A percentile compares a stretch with the other conserved stretches of the same genome.
phyloP scores from a whole-genome alignment of 2,888 invertebrate species.

The Rutpela maculata region DNA sequence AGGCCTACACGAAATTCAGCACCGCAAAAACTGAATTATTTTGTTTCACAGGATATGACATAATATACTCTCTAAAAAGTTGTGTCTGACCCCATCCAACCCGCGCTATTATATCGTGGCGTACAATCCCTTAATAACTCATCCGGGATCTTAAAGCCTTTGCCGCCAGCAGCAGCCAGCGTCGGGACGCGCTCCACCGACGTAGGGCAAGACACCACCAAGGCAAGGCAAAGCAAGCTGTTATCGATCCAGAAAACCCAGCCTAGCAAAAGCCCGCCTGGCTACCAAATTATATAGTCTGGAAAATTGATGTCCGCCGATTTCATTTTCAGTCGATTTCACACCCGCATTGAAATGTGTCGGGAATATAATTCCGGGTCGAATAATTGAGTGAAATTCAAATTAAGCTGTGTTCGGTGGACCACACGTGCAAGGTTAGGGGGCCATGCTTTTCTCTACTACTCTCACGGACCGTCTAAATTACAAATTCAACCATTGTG shows the following conservation, averaged over 20 bases:
- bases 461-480: slow-evolving; percentile 33
- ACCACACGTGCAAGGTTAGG: slow-evolving; percentile 60
- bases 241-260: slow-evolving; percentile 54
- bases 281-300: slow-evolving; percentile 69
- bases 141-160: slow-evolving; percentile 53
- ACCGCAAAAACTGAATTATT: background rate
- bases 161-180: slow-evolving; percentile 43
- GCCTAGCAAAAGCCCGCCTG: slow-evolving; percentile 49
- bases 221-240: slow-evolving; percentile 47
- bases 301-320: slow-evolving; percentile 72
- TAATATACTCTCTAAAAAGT: slow-evolving; percentile 15
- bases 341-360: slow-evolving; percentile 70
- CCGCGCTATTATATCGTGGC: slow-evolving; percentile 13
- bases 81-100: slow-evolving; percentile 10
- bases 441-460: slow-evolving; percentile 28
- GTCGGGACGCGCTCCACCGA: slow-evolving; percentile 37
- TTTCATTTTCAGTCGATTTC: slow-evolving; percentile 73
- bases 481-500: slow-evolving; percentile 38
- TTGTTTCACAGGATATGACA: slow-evolving; percentile 2
- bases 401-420: slow-evolving; percentile 65
- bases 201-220: slow-evolving; percentile 44
- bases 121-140: slow-evolving; percentile 59
- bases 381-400: slow-evolving; percentile 70
- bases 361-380: slow-evolving; percentile 70
- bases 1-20: background rate